A percentile compares a stretch with the other conserved stretches of the same genome.
Conservation (phyloP, 1,140 invertebrate species). For the Drosophila tsacasi region DNA sequence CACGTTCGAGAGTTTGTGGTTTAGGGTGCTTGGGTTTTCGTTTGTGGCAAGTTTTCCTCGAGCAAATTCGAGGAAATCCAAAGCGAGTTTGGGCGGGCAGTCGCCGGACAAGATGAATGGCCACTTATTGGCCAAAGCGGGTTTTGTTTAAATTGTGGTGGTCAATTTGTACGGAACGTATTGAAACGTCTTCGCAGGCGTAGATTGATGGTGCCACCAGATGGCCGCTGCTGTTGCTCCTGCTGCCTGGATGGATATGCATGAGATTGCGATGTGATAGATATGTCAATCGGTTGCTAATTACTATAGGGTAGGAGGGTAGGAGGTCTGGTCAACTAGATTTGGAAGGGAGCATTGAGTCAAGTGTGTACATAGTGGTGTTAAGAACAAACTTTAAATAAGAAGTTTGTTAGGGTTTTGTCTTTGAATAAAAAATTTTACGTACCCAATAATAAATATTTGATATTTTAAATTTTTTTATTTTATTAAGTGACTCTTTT, state of each 20-base stretch:
- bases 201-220: slow-evolving; percentile 56
- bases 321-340: neutral
- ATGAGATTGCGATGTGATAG: slow-evolving; percentile 19
- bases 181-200: slow-evolving; percentile 52
- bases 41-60: slow-evolving; percentile 59
- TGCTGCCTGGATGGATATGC: slow-evolving; percentile 15
- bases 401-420: neutral
- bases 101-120: slow-evolving; percentile 72
- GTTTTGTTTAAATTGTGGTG: slow-evolving; percentile 61
- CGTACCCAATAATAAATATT: neutral
- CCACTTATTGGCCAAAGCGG: slow-evolving; percentile 72
- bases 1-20: slow-evolving; percentile 66
- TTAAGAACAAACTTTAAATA: neutral
- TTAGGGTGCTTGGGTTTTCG: slow-evolving; percentile 54
- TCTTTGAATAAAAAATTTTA: neutral
- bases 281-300: slow-evolving; percentile 38
- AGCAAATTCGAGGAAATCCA: slow-evolving; percentile 14
- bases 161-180: slow-evolving; percentile 65
- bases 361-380: neutral
- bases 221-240: slow-evolving; percentile 12
- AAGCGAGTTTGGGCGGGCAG: neutral
- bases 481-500: accelerated
- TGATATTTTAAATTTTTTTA: neutral
- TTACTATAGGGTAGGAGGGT: neutral
- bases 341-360: neutral